Evolutionary conservation across 2,113 vertebrate species (phyloP).

Genomic region (Menidia beryllina): DNA sequence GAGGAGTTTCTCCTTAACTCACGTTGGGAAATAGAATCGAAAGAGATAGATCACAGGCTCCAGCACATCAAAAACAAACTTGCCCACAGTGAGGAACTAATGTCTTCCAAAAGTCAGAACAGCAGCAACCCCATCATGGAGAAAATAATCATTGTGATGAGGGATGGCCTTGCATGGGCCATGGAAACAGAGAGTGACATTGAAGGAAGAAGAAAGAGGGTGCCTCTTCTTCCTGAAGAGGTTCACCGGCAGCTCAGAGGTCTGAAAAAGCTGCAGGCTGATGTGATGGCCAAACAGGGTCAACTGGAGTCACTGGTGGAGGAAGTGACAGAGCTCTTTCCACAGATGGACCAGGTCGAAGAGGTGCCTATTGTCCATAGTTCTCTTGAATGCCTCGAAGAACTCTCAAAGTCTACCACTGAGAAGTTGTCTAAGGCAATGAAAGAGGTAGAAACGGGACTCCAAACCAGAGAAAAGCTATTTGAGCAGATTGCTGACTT

Average conservation of each 20-base stretch:
- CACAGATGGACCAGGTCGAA: conserved; percentile 76
- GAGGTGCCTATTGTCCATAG: conserved; percentile 78
- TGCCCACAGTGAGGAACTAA: conserved; percentile 67
- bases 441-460: conserved; percentile 83
- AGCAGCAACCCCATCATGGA: conserved; percentile 74
- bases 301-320: conserved; percentile 78
- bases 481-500: conserved; percentile 82
- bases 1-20: conserved; percentile 82
- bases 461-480: conserved; percentile 86
- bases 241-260: conserved; percentile 86
- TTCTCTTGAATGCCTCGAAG: conserved; percentile 80
- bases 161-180: conserved; percentile 85
- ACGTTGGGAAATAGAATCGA: conserved; percentile 81
- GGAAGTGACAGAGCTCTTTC: conserved; percentile 77
- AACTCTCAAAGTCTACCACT: conserved; percentile 82
- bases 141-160: conserved; percentile 80
- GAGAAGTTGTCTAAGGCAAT: conserved; percentile 81
- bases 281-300: conserved; percentile 81
- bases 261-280: conserved; percentile 82
- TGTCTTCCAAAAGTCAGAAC: conserved; percentile 55
- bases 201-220: conserved; percentile 67
- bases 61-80: conserved; percentile 79
- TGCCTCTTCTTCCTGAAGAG: conserved; percentile 86
- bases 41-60: conserved; percentile 78
- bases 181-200: conserved; percentile 79